These are phyloP conservation scores for Ptychochromis oligacanthus DNA, from an alignment of 2,113 vertebrate genomes.

Conservation along the genomic window DNA sequence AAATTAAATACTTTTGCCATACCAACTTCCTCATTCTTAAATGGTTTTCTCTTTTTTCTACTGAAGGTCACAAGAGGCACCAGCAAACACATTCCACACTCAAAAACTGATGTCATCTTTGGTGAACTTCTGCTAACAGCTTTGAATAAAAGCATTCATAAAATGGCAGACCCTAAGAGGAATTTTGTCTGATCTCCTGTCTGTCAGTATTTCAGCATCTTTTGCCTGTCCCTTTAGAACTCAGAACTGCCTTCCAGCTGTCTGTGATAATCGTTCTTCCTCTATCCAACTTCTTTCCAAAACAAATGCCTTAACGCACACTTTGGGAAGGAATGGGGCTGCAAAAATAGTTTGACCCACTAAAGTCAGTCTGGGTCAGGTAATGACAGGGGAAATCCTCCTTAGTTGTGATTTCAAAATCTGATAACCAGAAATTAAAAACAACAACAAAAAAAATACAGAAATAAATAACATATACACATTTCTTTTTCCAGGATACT, in stretches of 20 bases:
- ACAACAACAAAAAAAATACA: too few relatives aligned
- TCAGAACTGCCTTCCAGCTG: conserved; percentile 22
- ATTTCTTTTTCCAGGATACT: neutral
- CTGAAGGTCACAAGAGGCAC: neutral
- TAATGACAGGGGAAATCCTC: neutral
- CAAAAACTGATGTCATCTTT: neutral
- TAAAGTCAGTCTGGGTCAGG: neutral
- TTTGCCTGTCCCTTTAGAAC: neutral
- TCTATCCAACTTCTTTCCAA: neutral
- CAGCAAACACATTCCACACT: neutral
- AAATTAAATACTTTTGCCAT: neutral
- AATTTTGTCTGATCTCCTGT: neutral
- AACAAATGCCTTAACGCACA: conserved; percentile 17
- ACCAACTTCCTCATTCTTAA: neutral
- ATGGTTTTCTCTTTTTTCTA: neutral
- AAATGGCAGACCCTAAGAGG: neutral
- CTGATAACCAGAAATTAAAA: neutral
- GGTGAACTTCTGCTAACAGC: neutral
- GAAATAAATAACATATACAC: neutral
- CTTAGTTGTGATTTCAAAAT: neutral
- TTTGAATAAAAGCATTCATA: neutral
- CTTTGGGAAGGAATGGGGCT: neutral
- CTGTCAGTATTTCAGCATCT: neutral
- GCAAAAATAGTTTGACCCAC: neutral
- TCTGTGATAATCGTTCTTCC: neutral